Evolutionary conservation across 2,797 vertebrate genomes (phyloP).

Genomic region (Parauchenoglanis punctatus): DNA sequence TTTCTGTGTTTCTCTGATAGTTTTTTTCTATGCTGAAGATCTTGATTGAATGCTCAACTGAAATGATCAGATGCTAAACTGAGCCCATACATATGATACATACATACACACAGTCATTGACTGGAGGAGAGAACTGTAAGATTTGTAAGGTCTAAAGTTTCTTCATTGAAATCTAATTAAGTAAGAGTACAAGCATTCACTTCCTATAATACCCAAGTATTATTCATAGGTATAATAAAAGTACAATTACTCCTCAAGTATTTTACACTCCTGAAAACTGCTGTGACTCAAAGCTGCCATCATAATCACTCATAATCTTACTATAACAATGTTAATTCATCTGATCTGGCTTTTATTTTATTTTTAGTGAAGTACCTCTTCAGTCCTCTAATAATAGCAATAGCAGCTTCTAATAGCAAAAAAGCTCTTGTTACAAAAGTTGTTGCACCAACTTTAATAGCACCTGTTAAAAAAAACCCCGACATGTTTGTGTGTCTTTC

Average conservation of each 20-base stretch:
- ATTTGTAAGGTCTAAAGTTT: background rate
- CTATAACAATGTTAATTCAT: background rate
- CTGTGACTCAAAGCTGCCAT: background rate
- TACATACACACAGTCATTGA: background rate
- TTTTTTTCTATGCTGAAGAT: background rate
- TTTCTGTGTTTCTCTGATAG: too few species aligned
- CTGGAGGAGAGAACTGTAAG: background rate
- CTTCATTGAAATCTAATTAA: background rate
- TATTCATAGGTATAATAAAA: background rate
- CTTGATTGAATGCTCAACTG: background rate
- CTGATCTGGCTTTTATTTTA: conserved; percentile 11
- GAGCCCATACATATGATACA: background rate
- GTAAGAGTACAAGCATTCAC: background rate
- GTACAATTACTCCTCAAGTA: background rate
- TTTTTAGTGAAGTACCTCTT: background rate
- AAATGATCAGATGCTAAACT: background rate
- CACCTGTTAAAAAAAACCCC: too few species aligned
- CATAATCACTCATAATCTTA: background rate
- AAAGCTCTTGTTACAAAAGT: too few species aligned
- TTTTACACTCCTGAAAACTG: background rate
- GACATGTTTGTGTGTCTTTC: conserved; percentile 40
- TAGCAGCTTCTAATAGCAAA: background rate
- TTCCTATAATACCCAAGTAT: background rate
- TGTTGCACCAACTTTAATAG: background rate
- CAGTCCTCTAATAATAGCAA: background rate